A percentile compares a stretch with the other conserved stretches of the same genome.
Conservation (phyloP, 1,140 invertebrate genomes). For the Drosophila bocqueti region DNA sequence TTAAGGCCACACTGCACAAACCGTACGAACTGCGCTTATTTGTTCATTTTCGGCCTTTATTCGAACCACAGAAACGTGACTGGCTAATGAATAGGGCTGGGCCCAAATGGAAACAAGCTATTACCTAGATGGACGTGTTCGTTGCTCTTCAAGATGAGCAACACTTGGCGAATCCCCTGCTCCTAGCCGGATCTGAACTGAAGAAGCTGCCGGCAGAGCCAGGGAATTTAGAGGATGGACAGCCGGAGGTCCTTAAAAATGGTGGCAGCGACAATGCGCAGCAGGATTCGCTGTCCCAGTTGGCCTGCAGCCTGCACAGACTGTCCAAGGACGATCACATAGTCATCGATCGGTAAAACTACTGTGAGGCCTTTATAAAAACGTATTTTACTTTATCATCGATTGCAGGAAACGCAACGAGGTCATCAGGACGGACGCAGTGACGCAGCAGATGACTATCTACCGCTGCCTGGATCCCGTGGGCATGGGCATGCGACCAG, state of each 20-base stretch:
- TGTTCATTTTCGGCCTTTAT: not conserved
- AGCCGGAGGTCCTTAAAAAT: not conserved
- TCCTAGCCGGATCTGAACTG: not conserved
- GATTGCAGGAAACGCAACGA: conserved; percentile 70
- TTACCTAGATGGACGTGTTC: conserved; percentile 4
- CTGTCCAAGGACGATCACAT: conserved; percentile 72
- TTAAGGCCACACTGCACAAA: conserved; percentile 6
- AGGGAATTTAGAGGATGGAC: not conserved
- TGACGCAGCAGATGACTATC: conserved; percentile 74
- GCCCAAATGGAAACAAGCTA: conserved; percentile 1
- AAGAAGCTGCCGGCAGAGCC: not conserved
- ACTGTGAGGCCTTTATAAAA: not conserved
- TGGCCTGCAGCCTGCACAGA: conserved; percentile 71
- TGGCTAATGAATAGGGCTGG: not conserved
- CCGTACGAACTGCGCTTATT: not conserved
- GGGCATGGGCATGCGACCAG: conserved; percentile 59
- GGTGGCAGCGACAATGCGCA: not conserved
- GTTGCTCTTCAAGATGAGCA: conserved; percentile 6
- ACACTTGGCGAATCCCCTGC: not conserved
- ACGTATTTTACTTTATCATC: not conserved
- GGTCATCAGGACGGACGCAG: conserved; percentile 60
- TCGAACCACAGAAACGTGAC: not conserved
- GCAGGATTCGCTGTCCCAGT: conserved; percentile 59
- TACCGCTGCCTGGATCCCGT: conserved; percentile 73
- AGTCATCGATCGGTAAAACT: conserved; percentile 72